These are phyloP conservation scores for Neopelma chrysocephalum DNA, from an alignment of 2,797 vertebrate species.

Conservation along the genomic window DNA sequence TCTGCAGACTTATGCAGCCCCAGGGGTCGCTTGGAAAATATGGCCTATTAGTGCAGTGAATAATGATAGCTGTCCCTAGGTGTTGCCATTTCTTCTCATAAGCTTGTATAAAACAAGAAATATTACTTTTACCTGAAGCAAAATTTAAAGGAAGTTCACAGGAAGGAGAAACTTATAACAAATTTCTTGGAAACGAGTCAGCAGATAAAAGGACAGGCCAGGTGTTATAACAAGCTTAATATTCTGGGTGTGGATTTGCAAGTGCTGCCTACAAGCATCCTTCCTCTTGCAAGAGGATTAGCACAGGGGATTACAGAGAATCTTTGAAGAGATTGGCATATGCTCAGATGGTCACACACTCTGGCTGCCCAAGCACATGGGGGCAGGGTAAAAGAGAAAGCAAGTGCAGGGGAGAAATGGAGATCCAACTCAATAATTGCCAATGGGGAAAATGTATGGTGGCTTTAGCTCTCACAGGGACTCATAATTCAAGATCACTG, in stretches of 20 bases:
- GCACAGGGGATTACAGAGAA: neutral
- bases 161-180: neutral
- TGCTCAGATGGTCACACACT: neutral
- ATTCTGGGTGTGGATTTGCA: conserved; percentile 20
- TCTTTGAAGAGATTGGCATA: neutral
- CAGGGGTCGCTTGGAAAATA: neutral
- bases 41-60: neutral
- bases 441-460: neutral
- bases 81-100: neutral
- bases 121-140: neutral
- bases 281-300: conserved; percentile 44
- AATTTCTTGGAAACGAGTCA: neutral
- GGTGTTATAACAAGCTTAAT: conserved; percentile 39
- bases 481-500: neutral
- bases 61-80: neutral
- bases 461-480: neutral
- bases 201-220: neutral
- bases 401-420: neutral
- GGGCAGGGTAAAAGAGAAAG: neutral
- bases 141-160: neutral
- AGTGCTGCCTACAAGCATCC: neutral
- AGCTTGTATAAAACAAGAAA: neutral
- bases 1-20: neutral
- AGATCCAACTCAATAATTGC: neutral
- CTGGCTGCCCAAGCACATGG: neutral